Percentiles rank a stretch among this genome's conserved stretches.
Conservation (phyloP, 2,113 vertebrate genomes). For the Macquaria australasica region DNA sequence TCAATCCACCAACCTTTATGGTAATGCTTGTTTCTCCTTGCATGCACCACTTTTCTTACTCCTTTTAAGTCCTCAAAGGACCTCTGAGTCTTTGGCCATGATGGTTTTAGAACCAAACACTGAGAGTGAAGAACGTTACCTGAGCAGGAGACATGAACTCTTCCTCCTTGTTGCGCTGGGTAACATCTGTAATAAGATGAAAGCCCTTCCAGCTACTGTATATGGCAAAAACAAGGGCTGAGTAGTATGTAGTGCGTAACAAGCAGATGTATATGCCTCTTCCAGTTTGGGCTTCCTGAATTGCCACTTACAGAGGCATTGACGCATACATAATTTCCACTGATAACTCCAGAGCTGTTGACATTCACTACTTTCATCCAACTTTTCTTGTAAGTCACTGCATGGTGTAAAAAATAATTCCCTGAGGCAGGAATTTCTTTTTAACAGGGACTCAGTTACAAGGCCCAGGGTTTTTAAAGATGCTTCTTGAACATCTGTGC, state of each 20-base stretch:
- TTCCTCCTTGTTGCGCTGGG: neutral
- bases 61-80: neutral
- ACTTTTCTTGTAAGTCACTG: slow-evolving; percentile 51
- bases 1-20: neutral
- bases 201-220: slow-evolving; percentile 12
- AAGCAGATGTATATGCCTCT: slow-evolving; percentile 17
- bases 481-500: slow-evolving; percentile 77
- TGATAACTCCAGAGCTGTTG: slow-evolving; percentile 52
- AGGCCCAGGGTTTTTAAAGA: slow-evolving; percentile 59
- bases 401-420: slow-evolving; percentile 42
- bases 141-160: neutral
- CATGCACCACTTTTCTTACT: neutral
- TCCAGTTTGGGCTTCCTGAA: slow-evolving; percentile 28
- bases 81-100: neutral
- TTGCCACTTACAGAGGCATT: slow-evolving; percentile 34
- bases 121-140: neutral
- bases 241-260: neutral
- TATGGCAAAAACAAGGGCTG: slow-evolving; percentile 22
- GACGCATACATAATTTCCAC: slow-evolving; percentile 48
- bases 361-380: slow-evolving; percentile 62
- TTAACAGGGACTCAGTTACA: slow-evolving; percentile 52
- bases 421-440: slow-evolving; percentile 46
- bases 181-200: slow-evolving; percentile 8
- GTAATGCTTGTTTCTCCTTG: neutral
- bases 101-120: neutral